Evolutionary conservation across 2,113 vertebrate species (phyloP).

Genomic region (Emydura subglobosa): DNA sequence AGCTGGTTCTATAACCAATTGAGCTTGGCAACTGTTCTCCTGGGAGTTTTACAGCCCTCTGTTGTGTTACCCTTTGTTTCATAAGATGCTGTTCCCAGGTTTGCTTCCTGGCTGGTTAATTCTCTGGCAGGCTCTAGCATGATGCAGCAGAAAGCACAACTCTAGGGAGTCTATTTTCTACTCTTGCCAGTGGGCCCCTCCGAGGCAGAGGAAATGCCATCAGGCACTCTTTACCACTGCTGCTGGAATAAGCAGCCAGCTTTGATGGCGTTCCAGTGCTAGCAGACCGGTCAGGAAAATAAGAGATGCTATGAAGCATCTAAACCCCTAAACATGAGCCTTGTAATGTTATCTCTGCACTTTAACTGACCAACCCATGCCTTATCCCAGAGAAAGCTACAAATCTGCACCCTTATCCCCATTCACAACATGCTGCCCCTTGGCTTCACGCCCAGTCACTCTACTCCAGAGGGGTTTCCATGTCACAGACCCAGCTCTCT

Average conservation of each 20-base stretch:
- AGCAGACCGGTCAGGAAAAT: not conserved
- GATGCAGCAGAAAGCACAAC: not conserved
- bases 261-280: not conserved
- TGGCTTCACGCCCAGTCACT: not conserved
- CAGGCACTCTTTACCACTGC: not conserved
- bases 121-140: not conserved
- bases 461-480: not conserved
- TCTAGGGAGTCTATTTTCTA: too few relatives aligned
- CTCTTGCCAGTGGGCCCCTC: not conserved
- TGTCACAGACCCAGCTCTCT: not conserved
- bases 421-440: not conserved
- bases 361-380: not conserved
- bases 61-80: not conserved
- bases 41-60: not conserved
- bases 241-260: not conserved
- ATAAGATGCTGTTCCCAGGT: not conserved
- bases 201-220: not conserved
- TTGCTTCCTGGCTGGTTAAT: not conserved
- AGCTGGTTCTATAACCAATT: not conserved
- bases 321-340: not conserved
- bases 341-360: not conserved
- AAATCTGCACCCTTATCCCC: not conserved
- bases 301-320: not conserved
- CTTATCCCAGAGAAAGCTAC: not conserved
- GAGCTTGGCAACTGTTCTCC: not conserved